Base-by-base conservation (phyloP, 2,888 invertebrate genomes). In the Dione juno region DNA sequence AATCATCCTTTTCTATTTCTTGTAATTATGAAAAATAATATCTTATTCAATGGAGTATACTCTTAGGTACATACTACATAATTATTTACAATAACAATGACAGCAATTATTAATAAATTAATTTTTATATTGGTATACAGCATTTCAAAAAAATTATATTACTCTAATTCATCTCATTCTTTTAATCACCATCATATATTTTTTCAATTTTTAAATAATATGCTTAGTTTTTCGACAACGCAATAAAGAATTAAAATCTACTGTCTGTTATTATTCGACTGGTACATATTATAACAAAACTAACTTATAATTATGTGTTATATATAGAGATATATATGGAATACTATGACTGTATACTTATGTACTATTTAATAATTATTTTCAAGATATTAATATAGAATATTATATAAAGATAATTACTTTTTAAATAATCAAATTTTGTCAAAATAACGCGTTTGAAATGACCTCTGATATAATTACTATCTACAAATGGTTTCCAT, bases 1-100 rank as follows among this genome's bases (percentile, higher is more conserved):
- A 72, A 80, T 58, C 77, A 74, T 59, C 78, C 80, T 7, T 81
- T 81, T 69, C 68, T 75, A 45, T 77, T 78, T 53, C 68, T 67
- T 57, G 48, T 79, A 58, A 71, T 59, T 45, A 67, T 69, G 16
- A 65, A 66, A 53, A 50, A 57, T 1, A 35, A 28, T 16, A 57
- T 53, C 43, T 13, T 79, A 11, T 78, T 77, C 54, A 73, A 66
- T 41, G 77, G 77, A 69, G 70, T 67, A 35, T 75, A 72, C 66
- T 48, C 71, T 57, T 71, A 72, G 72, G 72, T 65, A 65, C 40
- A 41, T 53, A 69, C 53, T 16, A 43, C 10, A 19, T 37, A 19
- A 13, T 41, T 41, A 7, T 61, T 11, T 41, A 19, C 19, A 59
- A 40, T 13, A 0, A 8, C 16, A 14, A 40, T n/a, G n/a, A 43